phyloP scores from a whole-genome alignment of 2,113 vertebrate species.

The Erythrolamprus reginae region DNA sequence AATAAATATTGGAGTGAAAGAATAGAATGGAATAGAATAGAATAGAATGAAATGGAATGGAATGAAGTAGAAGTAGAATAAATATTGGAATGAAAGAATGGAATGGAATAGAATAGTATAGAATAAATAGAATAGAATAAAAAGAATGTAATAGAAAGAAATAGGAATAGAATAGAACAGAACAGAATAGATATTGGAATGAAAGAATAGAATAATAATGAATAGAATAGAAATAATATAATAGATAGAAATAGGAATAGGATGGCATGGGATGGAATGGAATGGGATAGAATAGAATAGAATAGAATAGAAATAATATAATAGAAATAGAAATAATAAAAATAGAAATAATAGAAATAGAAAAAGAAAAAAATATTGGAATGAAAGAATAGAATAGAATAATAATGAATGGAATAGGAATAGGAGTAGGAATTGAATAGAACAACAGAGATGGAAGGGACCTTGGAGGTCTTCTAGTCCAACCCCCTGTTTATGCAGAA shows the following conservation, averaged over 20 bases:
- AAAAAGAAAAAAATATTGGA: too few relatives aligned
- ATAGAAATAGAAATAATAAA: too few relatives aligned
- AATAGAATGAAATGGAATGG: neutral
- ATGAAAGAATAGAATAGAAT: neutral
- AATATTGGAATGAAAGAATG: too few relatives aligned
- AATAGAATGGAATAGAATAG: neutral
- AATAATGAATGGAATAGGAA: too few relatives aligned
- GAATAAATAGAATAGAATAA: too few relatives aligned
- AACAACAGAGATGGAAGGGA: too few relatives aligned
- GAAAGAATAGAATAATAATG: neutral
- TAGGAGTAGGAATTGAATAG: neutral
- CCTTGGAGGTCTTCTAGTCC: too few relatives aligned
- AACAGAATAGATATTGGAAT: neutral
- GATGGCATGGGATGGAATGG: neutral
- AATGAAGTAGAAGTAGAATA: neutral
- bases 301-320: neutral
- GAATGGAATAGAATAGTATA: neutral
- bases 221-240: neutral
- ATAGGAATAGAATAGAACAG: neutral
- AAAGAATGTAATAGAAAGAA: accelerated
- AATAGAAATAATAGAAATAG: too few relatives aligned
- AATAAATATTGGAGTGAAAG: too few relatives aligned
- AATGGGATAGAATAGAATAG: too few relatives aligned
- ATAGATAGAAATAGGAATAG: too few relatives aligned
- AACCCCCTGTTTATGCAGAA: too few relatives aligned